phyloP scores from a whole-genome alignment of 2,797 vertebrate species.

The Danio aesculapii region DNA sequence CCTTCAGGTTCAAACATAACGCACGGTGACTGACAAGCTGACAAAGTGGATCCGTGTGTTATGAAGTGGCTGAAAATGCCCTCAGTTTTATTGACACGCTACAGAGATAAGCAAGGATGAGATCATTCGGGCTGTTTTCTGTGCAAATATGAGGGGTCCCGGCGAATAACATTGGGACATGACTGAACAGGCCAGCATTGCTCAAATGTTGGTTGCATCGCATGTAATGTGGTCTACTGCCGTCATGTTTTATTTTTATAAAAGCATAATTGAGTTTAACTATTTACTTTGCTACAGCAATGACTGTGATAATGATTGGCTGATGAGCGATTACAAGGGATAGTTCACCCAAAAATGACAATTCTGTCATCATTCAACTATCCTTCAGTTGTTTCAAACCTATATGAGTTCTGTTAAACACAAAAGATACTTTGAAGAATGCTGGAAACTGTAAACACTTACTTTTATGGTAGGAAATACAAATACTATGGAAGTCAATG shows the following conservation, averaged over 20 bases:
- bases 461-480: too few species aligned
- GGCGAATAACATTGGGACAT: constrained; percentile 17
- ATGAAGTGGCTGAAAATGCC: constrained; percentile 12
- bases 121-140: constrained; percentile 37
- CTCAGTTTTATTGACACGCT: constrained; percentile 26
- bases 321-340: too few species aligned
- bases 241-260: not conserved
- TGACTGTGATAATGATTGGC: not conserved
- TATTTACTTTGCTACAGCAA: not conserved
- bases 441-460: too few species aligned
- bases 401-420: too few species aligned
- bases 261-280: not conserved
- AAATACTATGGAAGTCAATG: too few species aligned
- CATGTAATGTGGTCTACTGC: not conserved
- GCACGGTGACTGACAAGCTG: constrained; percentile 3
- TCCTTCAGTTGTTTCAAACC: too few species aligned
- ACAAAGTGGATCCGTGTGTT: not conserved
- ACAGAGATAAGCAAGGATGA: constrained; percentile 5
- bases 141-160: constrained; percentile 38
- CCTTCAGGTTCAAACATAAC: not conserved
- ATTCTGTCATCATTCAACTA: too few species aligned
- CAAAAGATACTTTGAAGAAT: too few species aligned
- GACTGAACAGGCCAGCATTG: constrained; percentile 38
- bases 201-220: constrained; percentile 25
- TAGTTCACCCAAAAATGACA: too few species aligned